Conservation (phyloP, 2,113 vertebrate species). For the Chamaea fasciata region DNA sequence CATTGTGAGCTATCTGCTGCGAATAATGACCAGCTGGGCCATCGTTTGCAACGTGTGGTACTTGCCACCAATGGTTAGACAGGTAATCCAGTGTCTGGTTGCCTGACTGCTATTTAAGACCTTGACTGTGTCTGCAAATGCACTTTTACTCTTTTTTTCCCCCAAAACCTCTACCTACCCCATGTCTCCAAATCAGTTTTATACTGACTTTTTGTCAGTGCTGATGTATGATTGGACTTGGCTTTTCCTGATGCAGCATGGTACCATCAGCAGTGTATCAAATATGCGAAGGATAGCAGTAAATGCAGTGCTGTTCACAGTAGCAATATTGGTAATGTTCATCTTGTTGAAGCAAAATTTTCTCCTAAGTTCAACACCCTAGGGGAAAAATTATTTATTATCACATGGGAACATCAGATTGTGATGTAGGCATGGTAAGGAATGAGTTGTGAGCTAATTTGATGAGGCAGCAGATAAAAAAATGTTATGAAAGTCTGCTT, state of each 20-base stretch:
- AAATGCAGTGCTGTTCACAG: neutral
- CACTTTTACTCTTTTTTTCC: neutral
- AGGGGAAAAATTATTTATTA: neutral
- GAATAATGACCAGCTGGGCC: constrained; percentile 97
- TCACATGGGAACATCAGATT: neutral
- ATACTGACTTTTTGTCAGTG: neutral
- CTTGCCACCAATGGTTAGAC: constrained; percentile 86
- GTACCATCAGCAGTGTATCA: neutral
- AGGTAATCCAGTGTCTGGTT: constrained; percentile 70
- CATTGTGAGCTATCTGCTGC: constrained; percentile 90
- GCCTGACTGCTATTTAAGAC: neutral
- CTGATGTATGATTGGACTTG: neutral
- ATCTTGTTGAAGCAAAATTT: neutral
- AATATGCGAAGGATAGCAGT: neutral
- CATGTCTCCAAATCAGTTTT: neutral
- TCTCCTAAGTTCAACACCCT: neutral
- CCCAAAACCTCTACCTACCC: neutral
- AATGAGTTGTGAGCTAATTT: neutral
- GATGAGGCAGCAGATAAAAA: neutral
- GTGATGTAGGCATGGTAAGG: neutral
- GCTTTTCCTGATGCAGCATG: neutral
- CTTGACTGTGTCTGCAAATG: neutral
- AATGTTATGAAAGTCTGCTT: neutral
- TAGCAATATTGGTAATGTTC: neutral
- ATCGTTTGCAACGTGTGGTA: constrained; percentile 97